Evolutionary conservation across 2,888 invertebrate genomes (phyloP), one percentile per base, ranked within the genome.

Genomic region (Trachelus troglodyta): DNA sequence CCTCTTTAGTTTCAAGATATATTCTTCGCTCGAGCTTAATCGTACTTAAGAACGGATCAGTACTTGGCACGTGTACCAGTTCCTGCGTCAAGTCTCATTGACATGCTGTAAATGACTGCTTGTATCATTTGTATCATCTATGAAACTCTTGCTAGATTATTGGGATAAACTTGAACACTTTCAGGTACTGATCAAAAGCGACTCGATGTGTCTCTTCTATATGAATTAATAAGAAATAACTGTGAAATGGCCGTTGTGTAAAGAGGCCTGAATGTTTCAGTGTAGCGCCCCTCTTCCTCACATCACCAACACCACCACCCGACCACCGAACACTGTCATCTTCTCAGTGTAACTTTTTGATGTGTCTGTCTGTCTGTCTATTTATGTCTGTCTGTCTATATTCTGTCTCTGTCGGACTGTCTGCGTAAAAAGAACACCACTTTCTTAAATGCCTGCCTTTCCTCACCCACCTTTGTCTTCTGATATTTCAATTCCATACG

Each of bases 201-300:
- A 74, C 12, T 74, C 56, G 69, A 40, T 69, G 34, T 69, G 68
- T 78, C 37, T 78, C 83, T 83, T 76, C 83, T 79, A 85, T 81
- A 81, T 79, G 77, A 23, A 83, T 83, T 85, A 84, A 86, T 85
- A 81, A 23, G 82, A 80, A 84, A 85, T 87, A 84, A 86, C 83
- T 86, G 85, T 87, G 82, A 83, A 85, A 82, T 86, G 87, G 88
- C 89, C 85, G 85, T 87, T 89, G 84, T 88, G 87, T 85, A 86
- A 87, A 88, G 81, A 87, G 87, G 88, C 88, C 87, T 89, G 89
- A 88, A 89, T 89, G 89, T 90, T 89, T 89, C 90, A 88, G 87
- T 89, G 89, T 90, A 90, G 89, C 89, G 86, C 87, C 87, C 90
- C 89, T 88, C 89, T 89, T 90, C 89, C 90, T 89, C 89, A 88